Conservation (phyloP, 1,140 invertebrate genomes). For the Drosophila subpulchrella region DNA sequence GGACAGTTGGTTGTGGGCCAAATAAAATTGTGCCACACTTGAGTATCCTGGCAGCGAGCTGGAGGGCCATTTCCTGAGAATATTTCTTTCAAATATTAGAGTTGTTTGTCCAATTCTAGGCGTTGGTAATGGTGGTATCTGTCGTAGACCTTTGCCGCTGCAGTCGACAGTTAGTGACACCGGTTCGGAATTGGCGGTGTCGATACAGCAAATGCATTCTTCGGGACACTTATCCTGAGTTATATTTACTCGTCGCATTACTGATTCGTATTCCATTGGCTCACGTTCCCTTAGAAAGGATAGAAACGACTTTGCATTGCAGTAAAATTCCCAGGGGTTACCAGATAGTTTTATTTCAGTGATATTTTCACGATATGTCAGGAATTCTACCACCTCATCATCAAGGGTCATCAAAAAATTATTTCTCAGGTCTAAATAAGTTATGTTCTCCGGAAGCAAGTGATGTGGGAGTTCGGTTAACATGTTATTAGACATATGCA, state of each 20-base stretch:
- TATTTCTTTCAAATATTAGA: conserved; percentile 11
- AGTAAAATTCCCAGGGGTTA: conserved; percentile 17
- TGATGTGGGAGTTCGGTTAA: conserved; percentile 1
- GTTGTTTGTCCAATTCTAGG: background rate
- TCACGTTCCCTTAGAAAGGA: conserved; percentile 4
- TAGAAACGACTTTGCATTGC: conserved; percentile 4
- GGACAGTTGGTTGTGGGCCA: conserved; percentile 11
- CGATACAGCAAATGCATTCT: conserved; percentile 18
- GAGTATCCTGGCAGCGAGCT: conserved; percentile 2
- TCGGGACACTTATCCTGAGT: conserved; percentile 6
- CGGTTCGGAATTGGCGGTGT: background rate
- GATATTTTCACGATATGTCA: background rate
- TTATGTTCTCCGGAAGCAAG: conserved; percentile 7
- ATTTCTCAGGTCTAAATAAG: conserved; percentile 15
- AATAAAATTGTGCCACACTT: background rate
- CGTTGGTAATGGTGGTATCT: conserved; percentile 5
- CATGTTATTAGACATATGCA: conserved; percentile 1
- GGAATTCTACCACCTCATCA: background rate
- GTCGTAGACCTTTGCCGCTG: background rate
- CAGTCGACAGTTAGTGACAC: conserved; percentile 3
- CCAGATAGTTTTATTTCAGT: conserved; percentile 5
- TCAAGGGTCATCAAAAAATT: conserved; percentile 1
- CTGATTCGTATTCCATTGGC: background rate
- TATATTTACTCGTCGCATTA: background rate
- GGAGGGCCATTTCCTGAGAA: background rate